Evolutionary conservation across 2,797 vertebrate genomes (phyloP).

Genomic region (Sebastes hopkinsi): DNA sequence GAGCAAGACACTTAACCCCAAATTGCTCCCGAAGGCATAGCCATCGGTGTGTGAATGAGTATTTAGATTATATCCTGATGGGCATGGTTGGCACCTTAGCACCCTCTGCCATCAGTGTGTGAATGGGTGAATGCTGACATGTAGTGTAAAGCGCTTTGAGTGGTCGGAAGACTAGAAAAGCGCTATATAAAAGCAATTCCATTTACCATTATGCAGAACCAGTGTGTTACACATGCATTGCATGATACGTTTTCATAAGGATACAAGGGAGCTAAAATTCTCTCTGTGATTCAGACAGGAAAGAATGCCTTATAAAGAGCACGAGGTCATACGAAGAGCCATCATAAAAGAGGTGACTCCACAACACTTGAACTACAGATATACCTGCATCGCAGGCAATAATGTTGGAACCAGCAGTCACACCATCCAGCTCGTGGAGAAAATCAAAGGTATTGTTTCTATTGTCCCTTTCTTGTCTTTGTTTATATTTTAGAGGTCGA

Average conservation of each 20-base stretch:
- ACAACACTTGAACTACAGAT: conserved; percentile 78
- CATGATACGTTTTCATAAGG: background rate
- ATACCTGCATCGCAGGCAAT: conserved; percentile 86
- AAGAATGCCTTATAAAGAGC: background rate
- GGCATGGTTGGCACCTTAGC: no score
- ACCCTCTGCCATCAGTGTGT: no score
- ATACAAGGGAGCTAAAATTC: background rate
- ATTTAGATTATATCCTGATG: no score
- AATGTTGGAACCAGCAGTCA: conserved; percentile 72
- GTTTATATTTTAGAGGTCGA: background rate
- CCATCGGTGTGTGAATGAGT: no score
- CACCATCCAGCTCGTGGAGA: conserved; percentile 79
- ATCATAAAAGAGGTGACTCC: conserved; percentile 77
- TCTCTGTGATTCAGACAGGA: conserved; percentile 7
- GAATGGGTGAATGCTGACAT: no score
- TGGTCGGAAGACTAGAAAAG: no score
- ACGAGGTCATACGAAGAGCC: background rate
- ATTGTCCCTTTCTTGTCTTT: background rate
- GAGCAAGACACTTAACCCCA: no score
- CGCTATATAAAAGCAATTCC: no score
- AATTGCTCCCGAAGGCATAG: no score
- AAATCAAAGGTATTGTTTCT: conserved; percentile 77
- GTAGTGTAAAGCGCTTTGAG: no score
- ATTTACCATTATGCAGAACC: background rate
- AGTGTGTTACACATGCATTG: background rate